Evolutionary conservation across 2,797 vertebrate species (phyloP).

Genomic region (Lacerta bilineata): DNA sequence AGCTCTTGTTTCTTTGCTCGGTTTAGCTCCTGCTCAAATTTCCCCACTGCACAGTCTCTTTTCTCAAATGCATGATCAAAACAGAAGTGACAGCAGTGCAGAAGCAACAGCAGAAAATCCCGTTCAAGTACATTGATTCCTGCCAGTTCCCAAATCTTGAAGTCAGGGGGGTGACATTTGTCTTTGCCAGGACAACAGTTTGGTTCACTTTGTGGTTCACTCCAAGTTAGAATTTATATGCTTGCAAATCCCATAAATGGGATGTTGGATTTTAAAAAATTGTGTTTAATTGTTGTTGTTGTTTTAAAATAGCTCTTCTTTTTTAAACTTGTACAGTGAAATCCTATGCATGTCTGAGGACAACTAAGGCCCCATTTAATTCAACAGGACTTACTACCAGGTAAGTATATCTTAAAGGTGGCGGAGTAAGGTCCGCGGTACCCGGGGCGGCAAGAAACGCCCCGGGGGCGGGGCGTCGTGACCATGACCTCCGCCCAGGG

Average conservation of each 20-base stretch:
- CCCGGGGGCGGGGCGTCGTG: too few species aligned
- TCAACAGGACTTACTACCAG: too few species aligned
- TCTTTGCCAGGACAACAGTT: slow-evolving; percentile 11
- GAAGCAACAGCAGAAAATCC: slow-evolving; percentile 23
- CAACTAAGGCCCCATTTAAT: too few species aligned
- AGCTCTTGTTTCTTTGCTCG: slow-evolving; percentile 11
- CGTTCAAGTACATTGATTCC: slow-evolving; percentile 28
- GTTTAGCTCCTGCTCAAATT: background rate
- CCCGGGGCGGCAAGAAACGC: too few species aligned
- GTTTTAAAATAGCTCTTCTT: too few species aligned
- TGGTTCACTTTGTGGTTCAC: slow-evolving; percentile 22
- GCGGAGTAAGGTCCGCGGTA: too few species aligned
- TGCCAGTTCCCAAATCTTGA: slow-evolving; percentile 35
- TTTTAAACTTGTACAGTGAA: too few species aligned
- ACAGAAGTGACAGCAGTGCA: background rate
- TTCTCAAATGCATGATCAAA: slow-evolving; percentile 24
- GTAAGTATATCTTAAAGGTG: too few species aligned
- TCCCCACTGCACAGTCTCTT: background rate
- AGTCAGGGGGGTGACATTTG: background rate
- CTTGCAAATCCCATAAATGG: slow-evolving; percentile 5
- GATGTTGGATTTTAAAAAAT: too few species aligned
- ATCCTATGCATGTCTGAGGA: too few species aligned
- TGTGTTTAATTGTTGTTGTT: too few species aligned
- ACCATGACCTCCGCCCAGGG: too few species aligned
- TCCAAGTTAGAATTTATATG: background rate